These are phyloP conservation scores for Tortrix viridana DNA, from an alignment of 2,888 invertebrate species.

Conservation along the genomic window DNA sequence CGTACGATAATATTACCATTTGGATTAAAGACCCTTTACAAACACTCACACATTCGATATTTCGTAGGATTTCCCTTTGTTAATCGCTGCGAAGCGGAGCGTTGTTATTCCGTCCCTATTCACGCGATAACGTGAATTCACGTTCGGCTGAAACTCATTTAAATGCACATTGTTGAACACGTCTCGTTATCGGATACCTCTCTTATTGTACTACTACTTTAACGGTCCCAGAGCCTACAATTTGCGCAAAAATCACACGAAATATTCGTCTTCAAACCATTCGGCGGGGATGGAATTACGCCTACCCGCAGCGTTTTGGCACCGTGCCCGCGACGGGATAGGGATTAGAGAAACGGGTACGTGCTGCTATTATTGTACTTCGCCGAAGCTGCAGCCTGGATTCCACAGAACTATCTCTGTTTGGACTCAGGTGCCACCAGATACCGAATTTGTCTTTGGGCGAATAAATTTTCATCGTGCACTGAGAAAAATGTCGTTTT, in stretches of 20 bases:
- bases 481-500: too few relatives aligned
- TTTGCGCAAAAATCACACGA: constrained; percentile 11
- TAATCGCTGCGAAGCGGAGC: neutral
- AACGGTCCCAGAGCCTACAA: neutral
- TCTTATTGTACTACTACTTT: neutral
- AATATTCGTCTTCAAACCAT: constrained; percentile 19
- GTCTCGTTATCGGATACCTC: too few relatives aligned
- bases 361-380: constrained; percentile 22
- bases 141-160: constrained; percentile 1
- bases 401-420: neutral
- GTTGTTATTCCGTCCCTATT: constrained; percentile 2
- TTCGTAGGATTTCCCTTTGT: neutral
- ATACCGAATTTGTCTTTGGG: too few relatives aligned
- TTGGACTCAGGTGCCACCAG: too few relatives aligned
- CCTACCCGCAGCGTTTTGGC: constrained; percentile 34
- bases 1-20: constrained; percentile 3
- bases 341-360: constrained; percentile 31
- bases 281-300: constrained; percentile 24
- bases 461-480: too few relatives aligned
- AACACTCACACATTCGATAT: constrained; percentile 2
- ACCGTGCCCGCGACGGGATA: constrained; percentile 23
- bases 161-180: neutral
- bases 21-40: constrained; percentile 10
- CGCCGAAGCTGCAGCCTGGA: neutral
- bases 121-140: constrained; percentile 6